Base-by-base conservation (phyloP, 2,113 vertebrate genomes). In the Oreochromis niloticus region DNA sequence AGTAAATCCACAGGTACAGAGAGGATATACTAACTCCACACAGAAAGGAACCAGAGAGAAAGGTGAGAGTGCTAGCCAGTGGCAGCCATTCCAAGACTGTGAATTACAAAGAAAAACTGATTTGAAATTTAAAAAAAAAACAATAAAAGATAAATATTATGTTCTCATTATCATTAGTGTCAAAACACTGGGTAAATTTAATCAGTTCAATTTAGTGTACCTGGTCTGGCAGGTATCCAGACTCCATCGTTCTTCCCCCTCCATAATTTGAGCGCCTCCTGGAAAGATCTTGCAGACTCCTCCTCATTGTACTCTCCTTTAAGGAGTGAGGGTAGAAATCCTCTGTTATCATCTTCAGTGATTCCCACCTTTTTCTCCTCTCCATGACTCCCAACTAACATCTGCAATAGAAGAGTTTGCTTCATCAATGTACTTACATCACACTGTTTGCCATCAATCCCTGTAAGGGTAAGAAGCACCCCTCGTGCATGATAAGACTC, bases 261-360 rank as follows among this genome's bases (percentile, higher is more conserved):
- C 98, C 97, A 97, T 0, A 97, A 94, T 68, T 85, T 93, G 81
- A 98, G 88, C 73, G 93, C 97, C 59, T 98, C 95, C 91, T 97
- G 97, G 91, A 98, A 98, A 83, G 92, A 95, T 59, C 89, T 93
- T 1, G 97, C 91, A 39, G 98, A 97, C 83, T 95, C 94, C 41
- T 96, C 96, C 87, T 97, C 97, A 88, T 96, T 91, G 83, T 96
- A 98, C 4, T 63, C 73, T 68, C 95, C 97, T 54, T 89, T 91
- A 17, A 97, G 87, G 46, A 97, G 91, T 17, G 88, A 90, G 54
- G 13, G 36, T 84, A 83, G 6, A 71, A 36, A 63, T 83, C 41
- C 54, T 16, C 79, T 9, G 57, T 85, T 59, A 48, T 55, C 36
- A 73, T 88, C 68, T 39, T 88, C 75, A 56, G 34, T 88, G 22